These are phyloP conservation scores for Eilema sororculum DNA, from an alignment of 2,888 invertebrate genomes.

Conservation along the genomic window DNA sequence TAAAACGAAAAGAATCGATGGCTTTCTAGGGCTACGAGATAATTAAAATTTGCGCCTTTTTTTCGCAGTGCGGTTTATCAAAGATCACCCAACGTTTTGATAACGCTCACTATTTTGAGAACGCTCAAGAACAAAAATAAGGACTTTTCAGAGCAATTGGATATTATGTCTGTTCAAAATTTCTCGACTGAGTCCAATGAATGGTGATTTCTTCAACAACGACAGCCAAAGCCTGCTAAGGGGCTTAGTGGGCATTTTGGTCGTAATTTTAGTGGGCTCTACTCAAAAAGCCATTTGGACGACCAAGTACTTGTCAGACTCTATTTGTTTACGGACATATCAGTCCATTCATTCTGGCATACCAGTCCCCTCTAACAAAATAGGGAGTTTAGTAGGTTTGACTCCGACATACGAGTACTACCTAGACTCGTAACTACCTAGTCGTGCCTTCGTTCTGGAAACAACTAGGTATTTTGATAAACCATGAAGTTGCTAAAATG, in stretches of 20 bases:
- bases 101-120: not conserved
- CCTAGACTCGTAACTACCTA: no score
- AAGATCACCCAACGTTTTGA: not conserved
- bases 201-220: not conserved
- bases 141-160: not conserved
- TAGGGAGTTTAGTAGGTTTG: not conserved
- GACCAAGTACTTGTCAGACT: not conserved
- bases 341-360: no score
- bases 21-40: not conserved
- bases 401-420: not conserved
- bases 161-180: not conserved
- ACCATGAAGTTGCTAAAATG: not conserved
- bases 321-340: no score
- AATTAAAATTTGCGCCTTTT: not conserved
- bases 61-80: not conserved
- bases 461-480: not conserved
- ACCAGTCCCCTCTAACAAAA: not conserved
- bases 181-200: not conserved
- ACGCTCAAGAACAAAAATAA: not conserved
- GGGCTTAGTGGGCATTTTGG: no score
- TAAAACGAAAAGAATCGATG: no score
- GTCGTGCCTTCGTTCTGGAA: not conserved
- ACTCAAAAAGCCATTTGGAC: not conserved
- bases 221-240: not conserved
- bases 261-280: no score